Evolutionary conservation across 2,113 vertebrate species (phyloP).

Genomic region (Azemiops feae): DNA sequence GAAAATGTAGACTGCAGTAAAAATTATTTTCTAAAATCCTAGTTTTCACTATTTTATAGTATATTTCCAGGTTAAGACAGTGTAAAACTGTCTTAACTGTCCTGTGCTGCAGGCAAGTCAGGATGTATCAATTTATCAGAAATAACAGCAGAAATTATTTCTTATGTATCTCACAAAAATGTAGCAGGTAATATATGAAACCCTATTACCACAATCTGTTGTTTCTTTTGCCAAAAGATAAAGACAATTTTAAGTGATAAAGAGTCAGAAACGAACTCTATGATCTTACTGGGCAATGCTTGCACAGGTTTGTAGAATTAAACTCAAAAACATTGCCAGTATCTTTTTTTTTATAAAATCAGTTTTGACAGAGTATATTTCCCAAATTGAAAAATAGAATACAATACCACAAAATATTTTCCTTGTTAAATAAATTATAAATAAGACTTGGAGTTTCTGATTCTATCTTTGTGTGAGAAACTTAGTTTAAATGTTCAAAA

Average conservation of each 20-base stretch:
- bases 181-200: background rate
- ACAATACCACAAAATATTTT: background rate
- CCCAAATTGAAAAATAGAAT: background rate
- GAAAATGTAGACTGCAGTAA: background rate
- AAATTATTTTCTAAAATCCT: background rate
- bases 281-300: background rate
- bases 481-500: background rate
- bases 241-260: background rate
- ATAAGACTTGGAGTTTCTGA: background rate
- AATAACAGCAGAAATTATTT: background rate
- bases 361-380: background rate
- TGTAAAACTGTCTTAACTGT: background rate
- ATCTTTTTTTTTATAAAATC: background rate
- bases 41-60: background rate
- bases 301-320: background rate
- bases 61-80: background rate
- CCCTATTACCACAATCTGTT: background rate
- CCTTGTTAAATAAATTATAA: background rate
- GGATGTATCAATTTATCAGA: background rate
- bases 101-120: background rate
- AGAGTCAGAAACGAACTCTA: background rate
- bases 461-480: background rate
- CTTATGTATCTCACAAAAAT: background rate
- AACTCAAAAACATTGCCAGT: background rate
- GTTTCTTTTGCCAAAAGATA: background rate